Evolutionary conservation across 2,888 invertebrate species (phyloP), one percentile per base, ranked within the genome.

Genomic region (Ormyrus pomaceus): DNA sequence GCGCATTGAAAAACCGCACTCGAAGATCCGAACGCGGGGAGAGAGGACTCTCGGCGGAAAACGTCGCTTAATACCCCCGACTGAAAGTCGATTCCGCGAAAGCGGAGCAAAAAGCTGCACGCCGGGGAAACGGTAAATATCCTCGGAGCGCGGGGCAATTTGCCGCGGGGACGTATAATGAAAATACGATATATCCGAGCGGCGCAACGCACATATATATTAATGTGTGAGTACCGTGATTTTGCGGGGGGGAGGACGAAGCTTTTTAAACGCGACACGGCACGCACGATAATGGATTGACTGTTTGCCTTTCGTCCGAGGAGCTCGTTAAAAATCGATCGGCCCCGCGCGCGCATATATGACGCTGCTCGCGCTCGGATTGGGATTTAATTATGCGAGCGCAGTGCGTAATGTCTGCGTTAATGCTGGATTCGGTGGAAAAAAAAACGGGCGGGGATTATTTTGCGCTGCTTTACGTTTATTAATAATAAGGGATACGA

Each of bases 71-170:
- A 1, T 2, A 2, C 58, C 46, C 46, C 10, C 48, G 19, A 68
- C 46, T 46, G 51, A 5, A 55, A 55, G 13, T 72, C 55, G 53
- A 72, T 73, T 64, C 6, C 48, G 11, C 53, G 45, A 58, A 7
- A 50, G 6, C 6, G 1, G 34, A 62, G 46, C 3, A 62, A 48
- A 56, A 56, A 34, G n/a, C 45, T 55, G 64, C 46, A 55, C 10
- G 7, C 11, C n/a, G 34, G 68, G 19, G 2, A 13, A 66, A 66
- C 9, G 68, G 68, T 45, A 72, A 72, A 72, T 72, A 72, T 51
- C 34, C 34, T 34, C 34, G 58, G 58, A 46, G 61, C n/a, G 66
- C 34, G 59, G 34, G 34, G 19, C 53, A 76, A 55, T 61, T 76
- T 53, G 11, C 48, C 56, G 45, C 5, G 56, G 34, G 34, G 34